Conservation (phyloP, 2,113 vertebrate genomes). For the Phodopus roborovskii region DNA sequence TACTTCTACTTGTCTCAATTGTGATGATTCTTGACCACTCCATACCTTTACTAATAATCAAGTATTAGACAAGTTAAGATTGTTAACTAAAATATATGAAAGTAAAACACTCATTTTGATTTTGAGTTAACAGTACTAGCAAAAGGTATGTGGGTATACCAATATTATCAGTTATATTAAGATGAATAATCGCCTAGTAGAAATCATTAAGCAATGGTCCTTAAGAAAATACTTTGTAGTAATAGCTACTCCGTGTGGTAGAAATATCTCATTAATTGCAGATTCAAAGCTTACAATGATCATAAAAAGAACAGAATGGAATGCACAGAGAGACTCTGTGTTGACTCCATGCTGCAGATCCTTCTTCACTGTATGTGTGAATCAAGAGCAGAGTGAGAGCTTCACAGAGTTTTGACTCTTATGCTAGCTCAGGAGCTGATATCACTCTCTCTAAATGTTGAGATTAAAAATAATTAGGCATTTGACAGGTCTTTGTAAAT, state of each 20-base stretch:
- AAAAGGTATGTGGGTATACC: not conserved
- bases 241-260: not conserved
- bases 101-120: not conserved
- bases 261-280: not conserved
- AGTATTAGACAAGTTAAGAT: not conserved
- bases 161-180: not conserved
- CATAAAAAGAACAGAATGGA: not conserved
- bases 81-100: not conserved
- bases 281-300: not conserved
- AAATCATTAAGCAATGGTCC: not conserved
- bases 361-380: not conserved
- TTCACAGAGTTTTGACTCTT: not conserved
- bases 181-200: not conserved
- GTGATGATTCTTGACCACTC: not conserved
- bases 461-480: not conserved
- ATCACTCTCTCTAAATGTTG: not conserved
- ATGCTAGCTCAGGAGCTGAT: not conserved
- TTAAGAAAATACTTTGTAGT: not conserved
- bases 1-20: not conserved
- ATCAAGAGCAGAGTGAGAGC: not conserved
- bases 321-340: not conserved
- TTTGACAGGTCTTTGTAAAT: not conserved
- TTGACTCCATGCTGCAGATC: accelerated
- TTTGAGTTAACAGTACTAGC: not conserved
- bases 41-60: not conserved